phyloP scores from a whole-genome alignment of 2,888 invertebrate genomes.

The Lithophane leautieri region DNA sequence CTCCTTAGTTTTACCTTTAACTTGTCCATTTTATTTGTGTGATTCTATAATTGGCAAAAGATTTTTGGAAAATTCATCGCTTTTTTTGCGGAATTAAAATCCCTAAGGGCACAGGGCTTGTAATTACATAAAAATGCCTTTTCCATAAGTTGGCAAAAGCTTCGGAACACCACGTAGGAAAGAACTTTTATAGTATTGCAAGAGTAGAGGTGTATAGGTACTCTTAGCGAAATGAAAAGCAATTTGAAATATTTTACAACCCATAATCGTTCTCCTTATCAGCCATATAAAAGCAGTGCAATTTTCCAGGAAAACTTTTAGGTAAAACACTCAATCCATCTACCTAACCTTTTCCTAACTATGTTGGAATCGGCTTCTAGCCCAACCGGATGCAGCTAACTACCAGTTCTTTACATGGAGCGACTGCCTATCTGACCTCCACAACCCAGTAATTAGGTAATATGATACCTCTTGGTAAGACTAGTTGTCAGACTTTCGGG shows the following conservation, averaged over 20 bases:
- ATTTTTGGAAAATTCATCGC: too few species aligned
- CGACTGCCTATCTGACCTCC: too few species aligned
- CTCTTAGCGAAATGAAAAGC: conserved; percentile 36
- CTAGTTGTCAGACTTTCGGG: too few species aligned
- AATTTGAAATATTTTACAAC: conserved; percentile 37
- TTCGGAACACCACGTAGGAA: neutral
- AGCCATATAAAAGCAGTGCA: conserved; percentile 32
- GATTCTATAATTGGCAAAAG: neutral
- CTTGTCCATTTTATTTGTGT: conserved; percentile 26
- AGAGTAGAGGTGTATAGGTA: neutral
- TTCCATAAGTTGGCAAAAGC: neutral
- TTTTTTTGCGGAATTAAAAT: too few species aligned
- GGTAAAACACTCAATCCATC: conserved; percentile 4
- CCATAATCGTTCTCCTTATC: conserved; percentile 30
- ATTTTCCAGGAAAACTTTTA: conserved; percentile 26
- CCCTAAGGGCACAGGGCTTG: neutral
- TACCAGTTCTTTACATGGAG: too few species aligned
- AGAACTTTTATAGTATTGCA: neutral
- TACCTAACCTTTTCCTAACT: too few species aligned
- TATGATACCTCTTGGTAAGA: too few species aligned
- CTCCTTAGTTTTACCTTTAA: conserved; percentile 7
- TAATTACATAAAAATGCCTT: neutral
- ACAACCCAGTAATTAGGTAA: too few species aligned
- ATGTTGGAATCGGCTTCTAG: too few species aligned
- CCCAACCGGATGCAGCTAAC: too few species aligned